Base-by-base conservation (phyloP, 2,113 vertebrate genomes). In the Embiotoca jacksoni region DNA sequence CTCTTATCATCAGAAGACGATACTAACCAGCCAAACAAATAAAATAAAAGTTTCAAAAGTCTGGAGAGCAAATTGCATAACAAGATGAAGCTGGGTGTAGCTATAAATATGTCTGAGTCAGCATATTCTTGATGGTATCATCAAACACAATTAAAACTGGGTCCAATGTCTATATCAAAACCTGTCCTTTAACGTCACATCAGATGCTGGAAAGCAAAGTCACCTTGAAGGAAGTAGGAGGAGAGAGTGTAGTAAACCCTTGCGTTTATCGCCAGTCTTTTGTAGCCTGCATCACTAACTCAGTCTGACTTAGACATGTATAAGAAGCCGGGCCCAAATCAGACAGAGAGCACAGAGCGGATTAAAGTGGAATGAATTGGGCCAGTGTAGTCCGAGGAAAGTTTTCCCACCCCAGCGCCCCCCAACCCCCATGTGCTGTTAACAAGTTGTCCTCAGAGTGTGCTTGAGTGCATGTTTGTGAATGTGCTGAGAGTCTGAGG, bases 291-390 rank as follows among this genome's bases (percentile, higher is more conserved):
- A 67, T 83, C 77, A 54, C 67, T 69, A 74, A 82, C 56, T 84
- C 60, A 81, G 70, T 68, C 60, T 62, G 76, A 90, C 65, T 91
- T 77, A 88, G 80, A 80, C 78, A 75, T 72, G 69, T 57, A 78
- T 72, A 82, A 89, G 72, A 85, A 79, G 80, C 69, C 55, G 50
- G 59, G 72, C 71, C 84, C 85, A 88, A 90, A 91, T 85, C 84
- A 91, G 83, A 88, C 84, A 84, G 89, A 86, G 78, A 88, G 83
- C 87, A 80, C 84, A 90, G 92, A 94, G 84, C 72, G 84, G 94
- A 94, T 94, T 94, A 94, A 77, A 66, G 15, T 78, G 81, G 83
- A 90, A 94, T 94, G 93, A 94, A 94, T 93, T 86, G 89, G 84
- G 86, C 86, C 90, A 92, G 92, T 95, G 92, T 94, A 90, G 82